Evolutionary conservation across 1,140 invertebrate genomes (phyloP).

Genomic region (Papilio dardanus): DNA sequence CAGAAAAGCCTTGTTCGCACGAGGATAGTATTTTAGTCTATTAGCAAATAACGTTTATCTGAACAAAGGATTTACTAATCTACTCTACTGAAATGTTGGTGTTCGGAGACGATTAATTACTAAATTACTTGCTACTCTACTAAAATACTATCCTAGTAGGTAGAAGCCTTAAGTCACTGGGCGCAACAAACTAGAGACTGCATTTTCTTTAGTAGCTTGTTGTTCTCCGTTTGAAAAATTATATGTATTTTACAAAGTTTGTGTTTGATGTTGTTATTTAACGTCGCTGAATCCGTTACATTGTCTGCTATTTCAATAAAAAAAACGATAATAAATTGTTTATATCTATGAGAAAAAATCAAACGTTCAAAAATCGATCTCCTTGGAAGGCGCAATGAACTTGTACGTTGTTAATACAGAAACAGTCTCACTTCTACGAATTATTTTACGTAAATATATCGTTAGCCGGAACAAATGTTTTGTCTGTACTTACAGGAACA

Average conservation of each 20-base stretch:
- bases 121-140: too few relatives aligned
- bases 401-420: not conserved
- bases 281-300: not conserved
- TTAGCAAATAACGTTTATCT: too few relatives aligned
- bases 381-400: conserved; percentile 15
- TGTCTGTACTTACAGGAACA: not conserved
- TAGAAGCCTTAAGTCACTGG: too few relatives aligned
- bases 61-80: too few relatives aligned
- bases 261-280: not conserved
- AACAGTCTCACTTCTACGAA: not conserved
- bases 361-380: not conserved
- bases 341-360: not conserved
- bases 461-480: not conserved
- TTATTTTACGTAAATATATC: conserved; percentile 2
- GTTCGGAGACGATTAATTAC: too few relatives aligned
- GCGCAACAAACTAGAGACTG: too few relatives aligned
- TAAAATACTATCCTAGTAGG: too few relatives aligned
- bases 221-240: too few relatives aligned
- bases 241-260: not conserved
- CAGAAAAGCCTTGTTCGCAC: too few relatives aligned
- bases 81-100: too few relatives aligned
- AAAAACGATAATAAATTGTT: not conserved
- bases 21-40: too few relatives aligned
- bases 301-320: not conserved
- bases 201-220: too few relatives aligned